Evolutionary conservation across 1,140 invertebrate genomes (phyloP).

Genomic region (Adoxophyes honmai): DNA sequence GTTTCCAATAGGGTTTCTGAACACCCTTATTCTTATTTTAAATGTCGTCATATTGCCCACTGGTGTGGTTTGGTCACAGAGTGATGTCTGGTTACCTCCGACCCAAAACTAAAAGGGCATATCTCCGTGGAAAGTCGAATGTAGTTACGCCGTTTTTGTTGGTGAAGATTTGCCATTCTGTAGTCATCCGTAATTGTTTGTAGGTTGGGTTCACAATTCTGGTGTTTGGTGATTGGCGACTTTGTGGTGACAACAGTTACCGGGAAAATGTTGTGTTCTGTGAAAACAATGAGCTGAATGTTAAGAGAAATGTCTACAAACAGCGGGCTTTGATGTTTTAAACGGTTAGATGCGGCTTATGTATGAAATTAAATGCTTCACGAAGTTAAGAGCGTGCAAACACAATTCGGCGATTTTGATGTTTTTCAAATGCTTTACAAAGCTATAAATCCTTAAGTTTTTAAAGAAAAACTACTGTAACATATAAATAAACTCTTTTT

Average conservation of each 20-base stretch:
- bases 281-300: background rate
- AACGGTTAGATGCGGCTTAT: background rate
- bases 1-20: background rate
- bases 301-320: constrained; percentile 15
- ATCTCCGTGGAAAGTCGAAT: background rate
- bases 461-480: too few relatives aligned
- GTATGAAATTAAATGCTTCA: too few relatives aligned
- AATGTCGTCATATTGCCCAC: background rate
- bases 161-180: too few relatives aligned
- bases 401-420: too few relatives aligned
- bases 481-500: too few relatives aligned
- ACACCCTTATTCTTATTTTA: background rate
- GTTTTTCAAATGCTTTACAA: too few relatives aligned
- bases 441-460: too few relatives aligned
- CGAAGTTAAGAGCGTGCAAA: background rate
- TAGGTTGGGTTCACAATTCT: background rate
- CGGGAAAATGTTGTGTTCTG: constrained; percentile 2
- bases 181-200: too few relatives aligned
- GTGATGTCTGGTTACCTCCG: background rate
- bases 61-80: background rate
- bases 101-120: too few relatives aligned
- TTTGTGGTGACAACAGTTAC: constrained; percentile 9
- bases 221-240: background rate
- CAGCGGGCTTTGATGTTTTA: background rate
- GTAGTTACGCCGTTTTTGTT: background rate